Percentiles rank a stretch among this genome's conserved stretches.
These are phyloP conservation scores for Drosophila dives DNA, from an alignment of 2,888 invertebrate genomes.

Conservation along the genomic window DNA sequence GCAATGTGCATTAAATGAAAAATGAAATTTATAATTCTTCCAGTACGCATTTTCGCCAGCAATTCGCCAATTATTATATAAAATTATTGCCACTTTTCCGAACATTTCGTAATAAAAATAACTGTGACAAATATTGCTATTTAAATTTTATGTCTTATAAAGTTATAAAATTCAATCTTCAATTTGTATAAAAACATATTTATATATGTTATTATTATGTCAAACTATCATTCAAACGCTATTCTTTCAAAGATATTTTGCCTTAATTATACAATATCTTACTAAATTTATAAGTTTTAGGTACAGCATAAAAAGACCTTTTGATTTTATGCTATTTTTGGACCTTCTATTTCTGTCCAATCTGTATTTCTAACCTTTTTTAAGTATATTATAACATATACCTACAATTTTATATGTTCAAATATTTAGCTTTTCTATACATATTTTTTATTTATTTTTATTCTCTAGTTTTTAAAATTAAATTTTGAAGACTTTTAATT, in stretches of 20 bases:
- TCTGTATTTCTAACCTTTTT: not conserved
- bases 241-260: not conserved
- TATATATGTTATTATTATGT: not conserved
- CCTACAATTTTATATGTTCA: not conserved
- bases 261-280: not conserved
- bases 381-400: no score
- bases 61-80: constrained; percentile 7
- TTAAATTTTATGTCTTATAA: not conserved
- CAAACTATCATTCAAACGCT: not conserved
- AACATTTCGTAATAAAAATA: not conserved
- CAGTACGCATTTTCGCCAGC: constrained; percentile 8
- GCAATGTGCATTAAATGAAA: constrained; percentile 7
- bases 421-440: not conserved
- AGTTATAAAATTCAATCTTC: not conserved
- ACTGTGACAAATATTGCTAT: not conserved
- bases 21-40: constrained; percentile 18
- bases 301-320: not conserved
- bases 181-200: not conserved
- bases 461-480: not conserved
- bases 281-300: not conserved
- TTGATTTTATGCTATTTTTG: not conserved
- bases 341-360: not conserved
- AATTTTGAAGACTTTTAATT: no score
- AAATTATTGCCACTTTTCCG: not conserved
- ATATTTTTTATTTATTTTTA: not conserved